These are phyloP conservation scores for Poicephalus gulielmi DNA, from an alignment of 2,113 vertebrate species.

Conservation along the genomic window DNA sequence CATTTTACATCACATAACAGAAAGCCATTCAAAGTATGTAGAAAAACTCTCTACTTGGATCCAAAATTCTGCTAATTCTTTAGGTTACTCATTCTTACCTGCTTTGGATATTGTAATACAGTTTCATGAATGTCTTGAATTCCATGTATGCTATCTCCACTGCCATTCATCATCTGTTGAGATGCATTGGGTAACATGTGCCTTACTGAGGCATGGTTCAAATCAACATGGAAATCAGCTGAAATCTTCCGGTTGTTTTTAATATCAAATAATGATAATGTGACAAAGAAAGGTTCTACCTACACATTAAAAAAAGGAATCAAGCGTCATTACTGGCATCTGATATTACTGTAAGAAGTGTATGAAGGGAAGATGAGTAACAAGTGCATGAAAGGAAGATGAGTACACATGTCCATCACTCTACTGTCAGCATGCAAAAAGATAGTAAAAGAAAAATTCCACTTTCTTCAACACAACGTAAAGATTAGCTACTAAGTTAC, in stretches of 20 bases:
- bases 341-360: not conserved
- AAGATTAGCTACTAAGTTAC: not conserved
- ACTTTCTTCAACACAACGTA: not conserved
- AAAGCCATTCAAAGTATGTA: not conserved
- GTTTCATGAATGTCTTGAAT: conserved; percentile 79
- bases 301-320: conserved; percentile 41
- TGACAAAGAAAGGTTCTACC: conserved; percentile 98
- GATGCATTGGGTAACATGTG: conserved; percentile 80
- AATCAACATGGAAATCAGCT: conserved; percentile 94
- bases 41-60: not conserved
- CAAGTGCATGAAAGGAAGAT: not conserved
- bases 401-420: not conserved
- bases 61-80: not conserved
- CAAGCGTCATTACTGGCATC: not conserved
- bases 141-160: conserved; percentile 77
- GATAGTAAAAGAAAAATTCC: not conserved
- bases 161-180: conserved; percentile 82
- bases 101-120: conserved; percentile 88
- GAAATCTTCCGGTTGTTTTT: conserved; percentile 94
- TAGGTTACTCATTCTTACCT: conserved; percentile 73
- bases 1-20: not conserved
- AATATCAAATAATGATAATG: conserved; percentile 92
- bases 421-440: not conserved
- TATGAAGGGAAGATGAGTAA: not conserved
- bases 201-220: conserved; percentile 91